Evolutionary conservation across 2,113 vertebrate species (phyloP).

Genomic region (Gavialis gangeticus): DNA sequence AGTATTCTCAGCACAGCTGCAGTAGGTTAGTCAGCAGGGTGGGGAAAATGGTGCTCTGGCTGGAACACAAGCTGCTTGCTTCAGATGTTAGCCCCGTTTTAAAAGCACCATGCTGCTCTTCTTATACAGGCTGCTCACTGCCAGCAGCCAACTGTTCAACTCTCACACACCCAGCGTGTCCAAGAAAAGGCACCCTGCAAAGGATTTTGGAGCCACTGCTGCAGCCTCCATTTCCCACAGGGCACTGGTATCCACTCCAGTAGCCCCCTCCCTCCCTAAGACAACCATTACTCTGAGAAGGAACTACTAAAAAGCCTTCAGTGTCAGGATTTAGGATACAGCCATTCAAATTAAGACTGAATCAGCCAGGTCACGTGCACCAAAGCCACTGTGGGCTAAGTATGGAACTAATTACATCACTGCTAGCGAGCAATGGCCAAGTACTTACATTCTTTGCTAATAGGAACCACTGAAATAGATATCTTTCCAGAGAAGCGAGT

Average conservation of each 20-base stretch:
- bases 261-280: neutral
- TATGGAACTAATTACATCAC: neutral
- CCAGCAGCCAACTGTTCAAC: neutral
- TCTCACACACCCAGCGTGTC: fast-evolving
- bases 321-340: neutral
- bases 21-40: neutral
- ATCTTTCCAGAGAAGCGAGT: neutral
- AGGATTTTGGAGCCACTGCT: neutral
- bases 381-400: neutral
- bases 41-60: neutral
- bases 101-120: neutral
- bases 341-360: neutral
- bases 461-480: neutral
- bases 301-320: neutral
- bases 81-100: neutral
- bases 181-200: neutral
- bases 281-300: neutral
- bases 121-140: neutral
- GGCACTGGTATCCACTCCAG: neutral
- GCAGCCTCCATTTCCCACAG: neutral
- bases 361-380: neutral
- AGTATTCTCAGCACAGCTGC: constrained; percentile 12
- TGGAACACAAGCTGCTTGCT: neutral
- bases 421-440: neutral
- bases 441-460: neutral